Conservation (phyloP, 2,888 invertebrate genomes). For the Zaprionus obscuricornis region DNA sequence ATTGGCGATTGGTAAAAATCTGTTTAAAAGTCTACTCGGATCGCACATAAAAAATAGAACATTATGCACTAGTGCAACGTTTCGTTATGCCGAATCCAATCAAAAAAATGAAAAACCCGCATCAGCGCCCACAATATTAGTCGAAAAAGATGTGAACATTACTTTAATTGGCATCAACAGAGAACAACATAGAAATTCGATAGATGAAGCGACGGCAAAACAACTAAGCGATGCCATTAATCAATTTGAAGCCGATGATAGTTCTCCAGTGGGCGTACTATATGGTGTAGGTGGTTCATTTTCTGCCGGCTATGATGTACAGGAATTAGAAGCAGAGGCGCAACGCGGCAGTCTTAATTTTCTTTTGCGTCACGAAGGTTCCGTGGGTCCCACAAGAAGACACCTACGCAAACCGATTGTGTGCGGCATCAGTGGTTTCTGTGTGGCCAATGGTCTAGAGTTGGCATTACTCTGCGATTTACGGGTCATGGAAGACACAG, state of each 20-base stretch:
- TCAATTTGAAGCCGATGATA: slow-evolving; percentile 90
- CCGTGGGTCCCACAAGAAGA: slow-evolving; percentile 87
- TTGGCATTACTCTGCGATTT: slow-evolving; percentile 96
- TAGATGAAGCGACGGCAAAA: slow-evolving; percentile 88
- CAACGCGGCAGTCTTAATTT: slow-evolving; percentile 73
- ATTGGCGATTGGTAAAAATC: slow-evolving; percentile 11
- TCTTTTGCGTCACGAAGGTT: slow-evolving; percentile 83
- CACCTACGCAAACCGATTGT: slow-evolving; percentile 92
- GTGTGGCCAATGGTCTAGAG: slow-evolving; percentile 96
- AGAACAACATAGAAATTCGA: slow-evolving; percentile 91
- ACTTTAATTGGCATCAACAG: slow-evolving; percentile 94
- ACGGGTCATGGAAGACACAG: slow-evolving; percentile 93
- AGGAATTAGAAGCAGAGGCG: slow-evolving; percentile 85
- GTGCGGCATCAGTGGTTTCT: slow-evolving; percentile 94
- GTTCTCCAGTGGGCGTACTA: slow-evolving; percentile 89
- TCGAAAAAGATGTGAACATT: slow-evolving; percentile 87
- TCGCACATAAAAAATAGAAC: slow-evolving; percentile 4
- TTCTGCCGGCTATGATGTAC: slow-evolving; percentile 95
- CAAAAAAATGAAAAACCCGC: slow-evolving; percentile 1
- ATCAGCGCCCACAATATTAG: slow-evolving; percentile 78
- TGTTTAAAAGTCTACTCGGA: slow-evolving; percentile 12
- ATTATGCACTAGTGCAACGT: slow-evolving; percentile 14
- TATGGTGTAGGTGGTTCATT: slow-evolving; percentile 96
- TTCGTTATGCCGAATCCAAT: slow-evolving; percentile 1
- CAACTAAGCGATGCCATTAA: slow-evolving; percentile 89